phyloP scores from a whole-genome alignment of 2,888 invertebrate genomes.

The Drosophila nigricruria region DNA sequence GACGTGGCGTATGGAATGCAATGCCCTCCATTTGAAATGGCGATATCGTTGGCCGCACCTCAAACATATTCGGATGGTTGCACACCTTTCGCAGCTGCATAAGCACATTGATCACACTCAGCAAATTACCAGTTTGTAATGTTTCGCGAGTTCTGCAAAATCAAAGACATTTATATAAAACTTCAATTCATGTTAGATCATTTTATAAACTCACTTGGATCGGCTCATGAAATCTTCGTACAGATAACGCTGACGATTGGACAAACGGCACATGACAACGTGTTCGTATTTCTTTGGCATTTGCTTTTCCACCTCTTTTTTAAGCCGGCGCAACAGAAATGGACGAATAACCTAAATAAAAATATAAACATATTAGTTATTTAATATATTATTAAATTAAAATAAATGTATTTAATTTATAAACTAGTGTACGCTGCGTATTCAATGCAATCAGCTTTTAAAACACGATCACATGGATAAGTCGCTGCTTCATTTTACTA shows the following conservation, averaged over 20 bases:
- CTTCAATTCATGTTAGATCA: background rate
- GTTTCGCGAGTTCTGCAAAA: slow-evolving; percentile 94
- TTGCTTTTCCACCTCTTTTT: slow-evolving; percentile 98
- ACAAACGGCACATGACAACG: slow-evolving; percentile 95
- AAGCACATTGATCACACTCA: slow-evolving; percentile 97
- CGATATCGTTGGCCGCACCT: slow-evolving; percentile 96
- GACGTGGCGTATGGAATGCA: slow-evolving; percentile 89
- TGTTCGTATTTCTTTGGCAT: slow-evolving; percentile 99
- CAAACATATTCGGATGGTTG: slow-evolving; percentile 99
- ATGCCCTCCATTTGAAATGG: slow-evolving; percentile 96
- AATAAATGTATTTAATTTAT: background rate
- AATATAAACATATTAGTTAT: background rate
- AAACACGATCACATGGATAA: slow-evolving; percentile 65
- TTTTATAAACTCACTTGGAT: slow-evolving; percentile 89
- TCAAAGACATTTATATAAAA: background rate
- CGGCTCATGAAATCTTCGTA: slow-evolving; percentile 99
- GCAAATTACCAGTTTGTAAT: slow-evolving; percentile 95
- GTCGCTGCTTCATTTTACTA: slow-evolving; percentile 49
- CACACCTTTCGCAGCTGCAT: slow-evolving; percentile 99
- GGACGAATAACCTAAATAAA: slow-evolving; percentile 92
- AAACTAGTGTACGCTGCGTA: slow-evolving; percentile 42
- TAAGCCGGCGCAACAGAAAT: slow-evolving; percentile 95
- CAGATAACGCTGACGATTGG: slow-evolving; percentile 97
- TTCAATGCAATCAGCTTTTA: slow-evolving; percentile 63
- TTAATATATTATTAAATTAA: background rate